Conservation (phyloP, 2,888 invertebrate species). For the Amiota mariae region DNA sequence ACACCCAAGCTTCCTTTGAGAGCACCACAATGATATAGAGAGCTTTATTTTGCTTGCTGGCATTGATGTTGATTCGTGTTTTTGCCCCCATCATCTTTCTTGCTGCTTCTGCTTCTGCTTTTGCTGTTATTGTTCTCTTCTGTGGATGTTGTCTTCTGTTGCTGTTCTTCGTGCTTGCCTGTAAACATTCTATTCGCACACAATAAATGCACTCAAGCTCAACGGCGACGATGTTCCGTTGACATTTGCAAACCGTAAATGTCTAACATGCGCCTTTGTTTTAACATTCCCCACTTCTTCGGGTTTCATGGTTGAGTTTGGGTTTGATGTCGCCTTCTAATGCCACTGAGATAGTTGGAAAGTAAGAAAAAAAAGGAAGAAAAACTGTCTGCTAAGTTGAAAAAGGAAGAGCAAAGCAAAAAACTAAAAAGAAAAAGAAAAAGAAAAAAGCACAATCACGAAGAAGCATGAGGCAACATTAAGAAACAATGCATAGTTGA, state of each 20-base stretch:
- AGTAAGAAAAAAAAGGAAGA: neutral
- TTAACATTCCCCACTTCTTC: neutral
- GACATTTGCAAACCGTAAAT: conserved; percentile 38
- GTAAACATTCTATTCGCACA: conserved; percentile 19
- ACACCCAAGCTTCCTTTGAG: neutral
- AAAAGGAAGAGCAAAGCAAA: neutral
- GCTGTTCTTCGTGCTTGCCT: neutral
- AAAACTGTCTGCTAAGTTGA: conserved; percentile 15
- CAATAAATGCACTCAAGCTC: conserved; percentile 19
- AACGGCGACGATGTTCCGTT: conserved; percentile 28
- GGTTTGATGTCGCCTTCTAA: neutral
- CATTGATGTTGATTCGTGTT: neutral
- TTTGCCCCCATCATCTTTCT: neutral
- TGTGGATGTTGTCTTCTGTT: neutral
- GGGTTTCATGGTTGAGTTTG: neutral
- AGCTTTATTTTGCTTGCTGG: neutral
- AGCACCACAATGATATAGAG: neutral
- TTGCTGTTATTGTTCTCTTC: neutral
- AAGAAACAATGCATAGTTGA: neutral
- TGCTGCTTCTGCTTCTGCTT: neutral
- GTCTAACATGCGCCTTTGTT: conserved; percentile 38
- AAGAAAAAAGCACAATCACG: no score
- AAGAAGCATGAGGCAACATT: neutral
- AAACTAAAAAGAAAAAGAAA: conserved; percentile 4
- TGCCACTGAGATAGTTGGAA: conserved; percentile 1